Percentiles rank a stretch among this genome's conserved stretches.
Evolutionary conservation across 2,797 vertebrate genomes (phyloP).

Genomic region (Linurgus olivaceus): DNA sequence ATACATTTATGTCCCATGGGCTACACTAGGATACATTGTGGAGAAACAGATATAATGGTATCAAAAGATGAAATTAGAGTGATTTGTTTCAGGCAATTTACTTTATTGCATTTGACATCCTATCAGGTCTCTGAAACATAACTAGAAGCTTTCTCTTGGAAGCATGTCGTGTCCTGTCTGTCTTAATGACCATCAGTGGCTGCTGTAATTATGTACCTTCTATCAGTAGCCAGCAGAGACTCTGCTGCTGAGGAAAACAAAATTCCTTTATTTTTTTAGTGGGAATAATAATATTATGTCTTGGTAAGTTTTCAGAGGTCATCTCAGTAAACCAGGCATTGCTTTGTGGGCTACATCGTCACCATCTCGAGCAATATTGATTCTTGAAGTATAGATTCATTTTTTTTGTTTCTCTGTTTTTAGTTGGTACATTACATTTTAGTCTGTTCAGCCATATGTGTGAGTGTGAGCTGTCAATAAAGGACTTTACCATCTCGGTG

Average conservation of each 20-base stretch:
- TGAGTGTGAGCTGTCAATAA: not conserved
- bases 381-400: not conserved
- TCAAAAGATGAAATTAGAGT: slow-evolving; percentile 26
- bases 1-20: not conserved
- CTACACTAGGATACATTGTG: not conserved
- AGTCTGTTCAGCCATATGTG: not conserved
- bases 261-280: not conserved
- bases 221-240: not conserved
- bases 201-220: not conserved
- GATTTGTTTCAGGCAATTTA: slow-evolving; percentile 24
- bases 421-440: not conserved
- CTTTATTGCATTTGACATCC: slow-evolving; percentile 17
- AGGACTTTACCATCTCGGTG: not conserved
- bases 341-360: not conserved
- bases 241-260: not conserved
- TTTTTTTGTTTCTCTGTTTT: rapidly evolving
- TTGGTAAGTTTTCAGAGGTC: not conserved
- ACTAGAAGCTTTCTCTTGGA: not conserved
- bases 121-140: not conserved
- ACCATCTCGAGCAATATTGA: not conserved
- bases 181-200: not conserved
- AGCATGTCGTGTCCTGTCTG: not conserved
- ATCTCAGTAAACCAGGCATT: not conserved
- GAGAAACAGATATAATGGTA: not conserved
- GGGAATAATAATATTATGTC: not conserved